These are phyloP conservation scores for Erinaceus europaeus DNA, from an alignment of 2,113 vertebrate genomes.

Conservation along the genomic window DNA sequence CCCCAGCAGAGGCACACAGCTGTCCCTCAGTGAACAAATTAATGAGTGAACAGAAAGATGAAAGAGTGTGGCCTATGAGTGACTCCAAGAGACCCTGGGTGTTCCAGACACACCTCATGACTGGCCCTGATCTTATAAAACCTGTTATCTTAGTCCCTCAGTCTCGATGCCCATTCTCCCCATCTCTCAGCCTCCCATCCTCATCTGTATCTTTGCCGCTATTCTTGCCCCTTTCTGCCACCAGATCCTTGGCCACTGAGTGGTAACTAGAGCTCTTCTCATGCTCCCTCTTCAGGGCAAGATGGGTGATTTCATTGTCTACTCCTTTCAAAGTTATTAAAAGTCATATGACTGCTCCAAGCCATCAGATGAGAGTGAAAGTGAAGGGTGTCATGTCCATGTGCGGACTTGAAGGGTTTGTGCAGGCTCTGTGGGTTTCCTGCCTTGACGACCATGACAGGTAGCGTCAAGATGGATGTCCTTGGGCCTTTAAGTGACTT, in stretches of 20 bases:
- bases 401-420: neutral
- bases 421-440: neutral
- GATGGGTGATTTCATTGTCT: accelerated
- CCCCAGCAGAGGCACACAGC: neutral
- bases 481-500: neutral
- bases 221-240: neutral
- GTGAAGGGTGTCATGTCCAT: accelerated
- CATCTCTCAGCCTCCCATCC: neutral
- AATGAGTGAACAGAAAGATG: neutral
- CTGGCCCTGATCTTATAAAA: neutral
- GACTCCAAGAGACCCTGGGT: neutral
- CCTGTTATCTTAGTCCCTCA: no score
- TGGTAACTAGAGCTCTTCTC: neutral
- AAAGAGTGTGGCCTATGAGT: no score
- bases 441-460: neutral
- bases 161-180: neutral
- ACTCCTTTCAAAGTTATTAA: neutral
- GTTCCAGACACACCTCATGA: neutral
- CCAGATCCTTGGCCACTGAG: no score
- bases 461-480: neutral
- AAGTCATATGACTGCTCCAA: neutral
- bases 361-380: neutral
- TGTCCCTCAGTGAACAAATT: neutral
- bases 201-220: neutral
- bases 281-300: neutral